Evolutionary conservation across 2,888 invertebrate genomes (phyloP), one percentile per base, ranked within the genome.

Genomic region (Tiphia femorata): DNA sequence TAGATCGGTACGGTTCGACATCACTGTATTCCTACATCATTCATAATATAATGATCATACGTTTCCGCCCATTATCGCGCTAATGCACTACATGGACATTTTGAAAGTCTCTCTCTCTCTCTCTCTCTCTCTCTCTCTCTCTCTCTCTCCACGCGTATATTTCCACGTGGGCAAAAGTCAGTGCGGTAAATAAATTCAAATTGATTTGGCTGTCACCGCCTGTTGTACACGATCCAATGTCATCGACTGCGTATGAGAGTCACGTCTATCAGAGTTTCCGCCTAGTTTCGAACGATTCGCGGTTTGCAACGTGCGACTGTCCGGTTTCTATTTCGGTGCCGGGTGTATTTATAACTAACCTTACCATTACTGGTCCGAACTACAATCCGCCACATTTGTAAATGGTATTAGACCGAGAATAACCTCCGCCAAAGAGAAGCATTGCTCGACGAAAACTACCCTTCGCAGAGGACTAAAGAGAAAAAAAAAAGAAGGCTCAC

Each of bases 261-360:
- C 33, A 19, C 51, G 50, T 44, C 25, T 37, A 38, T 17, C 48
- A 40, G 42, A 47, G 52, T 60, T 64, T 53, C 49, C 49, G 55
- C 63, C 56, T 42, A 46, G 58, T 58, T 67, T 61, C 61, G 58
- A 61, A 67, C 64, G 71, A 61, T 71, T 67, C 66, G 64, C 57
- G 54, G 63, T 64, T 66, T 42, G 71, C 60, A 42, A 65, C 41
- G 47, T 49, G 58, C 58, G 56, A 49, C 53, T 47, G 56, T 51
- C 51, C 57, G 44, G 25, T 46, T 53, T 70, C 71, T 70, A 72
- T 72, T 72, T 72, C 49, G 37, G 67, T 67, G 48, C 47, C 16
- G 51, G 37, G 47, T 57, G 50, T 69, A 72, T 72, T 72, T 72
- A 72, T 72, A 72, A 63, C 58, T 51, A 60, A 56, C 59, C 58